Evolutionary conservation across 2,888 invertebrate species (phyloP).

Genomic region (Eubasilissa splendida): DNA sequence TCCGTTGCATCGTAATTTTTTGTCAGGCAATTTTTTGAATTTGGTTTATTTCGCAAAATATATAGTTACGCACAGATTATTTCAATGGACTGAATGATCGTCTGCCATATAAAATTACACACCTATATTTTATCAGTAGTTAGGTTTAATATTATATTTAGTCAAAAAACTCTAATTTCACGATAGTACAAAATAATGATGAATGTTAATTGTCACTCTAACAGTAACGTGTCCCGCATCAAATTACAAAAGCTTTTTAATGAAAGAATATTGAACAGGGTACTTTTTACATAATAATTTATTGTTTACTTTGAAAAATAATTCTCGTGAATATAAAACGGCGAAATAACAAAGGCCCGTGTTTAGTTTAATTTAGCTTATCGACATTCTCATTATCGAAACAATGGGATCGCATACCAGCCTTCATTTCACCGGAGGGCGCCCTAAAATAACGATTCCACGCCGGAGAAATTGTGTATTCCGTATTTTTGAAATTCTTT

Average conservation of each 20-base stretch:
- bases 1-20: too few species aligned
- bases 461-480: slow-evolving; percentile 1
- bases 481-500: slow-evolving; percentile 32
- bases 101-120: too few species aligned
- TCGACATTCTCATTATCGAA: slow-evolving; percentile 15
- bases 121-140: too few species aligned
- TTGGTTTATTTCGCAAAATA: too few species aligned
- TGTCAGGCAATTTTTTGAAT: too few species aligned
- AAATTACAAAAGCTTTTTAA: slow-evolving; percentile 17
- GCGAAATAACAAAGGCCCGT: background rate
- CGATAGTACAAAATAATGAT: too few species aligned
- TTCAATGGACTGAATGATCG: too few species aligned
- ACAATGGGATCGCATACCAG: background rate
- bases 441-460: background rate
- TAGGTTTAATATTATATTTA: too few species aligned
- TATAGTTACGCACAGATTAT: too few species aligned
- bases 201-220: too few species aligned
- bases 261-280: background rate
- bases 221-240: background rate
- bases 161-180: too few species aligned
- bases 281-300: background rate
- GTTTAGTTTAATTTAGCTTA: slow-evolving; percentile 11
- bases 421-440: slow-evolving; percentile 1
- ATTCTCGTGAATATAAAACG: slow-evolving; percentile 1
- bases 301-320: slow-evolving; percentile 1